Evolutionary conservation across 92 coral and sea anemone genomes (phyloP).

Genomic region (Pocillopora meandrina): DNA sequence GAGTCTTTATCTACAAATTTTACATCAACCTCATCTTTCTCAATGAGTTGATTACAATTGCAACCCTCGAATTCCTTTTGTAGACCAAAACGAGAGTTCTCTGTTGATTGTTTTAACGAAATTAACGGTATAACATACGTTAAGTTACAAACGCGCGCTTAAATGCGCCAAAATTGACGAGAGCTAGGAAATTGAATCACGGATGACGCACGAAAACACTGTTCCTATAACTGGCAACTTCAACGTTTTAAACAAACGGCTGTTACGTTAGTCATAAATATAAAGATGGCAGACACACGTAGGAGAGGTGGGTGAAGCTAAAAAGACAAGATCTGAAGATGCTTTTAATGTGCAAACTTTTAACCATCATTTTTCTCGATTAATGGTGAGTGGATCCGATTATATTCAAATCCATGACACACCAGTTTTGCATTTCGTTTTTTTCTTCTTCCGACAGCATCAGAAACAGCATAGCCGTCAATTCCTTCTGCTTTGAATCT

Average conservation of each 20-base stretch:
- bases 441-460: too few relatives aligned
- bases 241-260: neutral
- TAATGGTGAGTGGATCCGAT: neutral
- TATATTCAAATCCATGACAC: neutral
- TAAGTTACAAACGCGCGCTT: neutral
- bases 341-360: neutral
- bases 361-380: neutral
- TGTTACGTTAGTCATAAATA: neutral
- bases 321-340: neutral
- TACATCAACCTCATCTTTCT: too few relatives aligned
- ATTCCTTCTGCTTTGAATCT: too few relatives aligned
- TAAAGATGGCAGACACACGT: conserved; percentile 5
- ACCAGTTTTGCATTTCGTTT: too few relatives aligned
- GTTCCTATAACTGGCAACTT: neutral
- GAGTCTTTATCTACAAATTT: too few relatives aligned
- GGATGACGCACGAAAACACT: conserved; percentile 22
- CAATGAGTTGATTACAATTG: too few relatives aligned
- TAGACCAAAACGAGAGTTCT: too few relatives aligned
- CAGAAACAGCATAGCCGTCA: too few relatives aligned
- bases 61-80: too few relatives aligned
- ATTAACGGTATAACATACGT: neutral
- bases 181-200: neutral
- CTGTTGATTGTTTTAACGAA: too few relatives aligned
- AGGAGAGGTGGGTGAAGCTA: conserved; percentile 16
- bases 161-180: conserved; percentile 15